Percentiles rank a stretch among this genome's conserved stretches.
These are phyloP conservation scores for Ommatoiulus sabulosus DNA, from an alignment of 2,888 invertebrate species.

Conservation along the genomic window DNA sequence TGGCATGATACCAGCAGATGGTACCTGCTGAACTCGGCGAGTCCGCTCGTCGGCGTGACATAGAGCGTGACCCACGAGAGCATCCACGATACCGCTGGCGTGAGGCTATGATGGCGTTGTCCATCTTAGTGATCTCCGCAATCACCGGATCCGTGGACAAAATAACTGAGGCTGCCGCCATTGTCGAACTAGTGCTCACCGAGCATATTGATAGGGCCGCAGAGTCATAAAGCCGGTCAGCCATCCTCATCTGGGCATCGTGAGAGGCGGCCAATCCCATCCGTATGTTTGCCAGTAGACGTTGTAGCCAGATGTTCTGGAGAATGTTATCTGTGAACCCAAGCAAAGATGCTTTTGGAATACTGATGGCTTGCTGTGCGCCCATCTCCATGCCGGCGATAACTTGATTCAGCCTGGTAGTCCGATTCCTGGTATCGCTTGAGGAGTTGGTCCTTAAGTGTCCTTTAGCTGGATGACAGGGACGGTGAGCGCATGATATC, in stretches of 20 bases:
- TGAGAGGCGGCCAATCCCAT: background rate
- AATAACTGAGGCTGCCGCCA: background rate
- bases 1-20: conserved; percentile 37
- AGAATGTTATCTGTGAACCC: background rate
- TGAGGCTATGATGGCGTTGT: too few relatives aligned
- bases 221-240: background rate
- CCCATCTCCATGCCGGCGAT: background rate
- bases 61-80: background rate
- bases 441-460: background rate
- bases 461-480: background rate
- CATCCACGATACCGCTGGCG: too few relatives aligned
- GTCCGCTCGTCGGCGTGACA: background rate
- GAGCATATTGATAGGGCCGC: background rate
- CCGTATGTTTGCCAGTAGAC: too few relatives aligned
- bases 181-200: background rate
- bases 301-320: too few relatives aligned
- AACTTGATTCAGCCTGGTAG: background rate
- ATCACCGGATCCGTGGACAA: too few relatives aligned
- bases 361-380: background rate
- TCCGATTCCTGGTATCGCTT: background rate
- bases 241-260: background rate
- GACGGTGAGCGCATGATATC: background rate
- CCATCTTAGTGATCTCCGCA: too few relatives aligned
- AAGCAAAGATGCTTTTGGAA: background rate
- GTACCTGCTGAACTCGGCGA: background rate